A percentile compares a stretch with the other conserved stretches of the same genome.
These are phyloP conservation scores for Eupithecia subumbrata DNA, from an alignment of 2,888 invertebrate genomes.

Conservation along the genomic window DNA sequence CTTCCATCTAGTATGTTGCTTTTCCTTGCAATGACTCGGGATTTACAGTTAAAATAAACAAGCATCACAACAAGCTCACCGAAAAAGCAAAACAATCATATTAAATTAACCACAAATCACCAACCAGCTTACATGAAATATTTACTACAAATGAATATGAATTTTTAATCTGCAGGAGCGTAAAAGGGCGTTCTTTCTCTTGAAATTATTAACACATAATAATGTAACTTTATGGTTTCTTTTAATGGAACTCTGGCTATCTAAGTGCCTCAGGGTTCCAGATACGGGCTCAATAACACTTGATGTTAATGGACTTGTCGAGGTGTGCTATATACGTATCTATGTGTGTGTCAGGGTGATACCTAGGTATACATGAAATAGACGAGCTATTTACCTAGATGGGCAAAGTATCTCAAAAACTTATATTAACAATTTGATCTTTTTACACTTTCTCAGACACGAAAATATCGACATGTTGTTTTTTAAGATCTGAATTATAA, in stretches of 20 bases:
- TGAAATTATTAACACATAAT: slow-evolving; percentile 84
- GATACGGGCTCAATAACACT: slow-evolving; percentile 75
- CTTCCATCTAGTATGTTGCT: background rate
- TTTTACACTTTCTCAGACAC: slow-evolving; percentile 72
- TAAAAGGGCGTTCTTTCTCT: slow-evolving; percentile 68
- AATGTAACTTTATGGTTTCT: slow-evolving; percentile 82
- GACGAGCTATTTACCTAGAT: background rate
- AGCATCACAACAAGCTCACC: slow-evolving; percentile 56
- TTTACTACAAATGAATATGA: slow-evolving; percentile 63
- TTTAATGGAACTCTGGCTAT: slow-evolving; percentile 81
- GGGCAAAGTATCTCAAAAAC: background rate
- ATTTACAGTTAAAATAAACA: background rate
- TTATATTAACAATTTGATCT: slow-evolving; percentile 42
- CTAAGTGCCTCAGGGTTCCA: slow-evolving; percentile 67
- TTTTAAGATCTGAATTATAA: slow-evolving; percentile 68
- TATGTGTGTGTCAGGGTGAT: slow-evolving; percentile 34
- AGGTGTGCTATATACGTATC: slow-evolving; percentile 53
- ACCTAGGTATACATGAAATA: slow-evolving; percentile 27
- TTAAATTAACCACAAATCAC: slow-evolving; percentile 56
- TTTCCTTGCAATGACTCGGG: background rate
- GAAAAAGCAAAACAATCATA: slow-evolving; percentile 55
- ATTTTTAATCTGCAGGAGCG: slow-evolving; percentile 72
- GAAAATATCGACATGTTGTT: slow-evolving; percentile 75
- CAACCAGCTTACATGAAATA: slow-evolving; percentile 50
- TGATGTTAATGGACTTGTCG: slow-evolving; percentile 73